Percentiles rank a stretch among this genome's conserved stretches.
phyloP scores from a whole-genome alignment of 2,888 invertebrate species.

The Agonopterix heracliana region DNA sequence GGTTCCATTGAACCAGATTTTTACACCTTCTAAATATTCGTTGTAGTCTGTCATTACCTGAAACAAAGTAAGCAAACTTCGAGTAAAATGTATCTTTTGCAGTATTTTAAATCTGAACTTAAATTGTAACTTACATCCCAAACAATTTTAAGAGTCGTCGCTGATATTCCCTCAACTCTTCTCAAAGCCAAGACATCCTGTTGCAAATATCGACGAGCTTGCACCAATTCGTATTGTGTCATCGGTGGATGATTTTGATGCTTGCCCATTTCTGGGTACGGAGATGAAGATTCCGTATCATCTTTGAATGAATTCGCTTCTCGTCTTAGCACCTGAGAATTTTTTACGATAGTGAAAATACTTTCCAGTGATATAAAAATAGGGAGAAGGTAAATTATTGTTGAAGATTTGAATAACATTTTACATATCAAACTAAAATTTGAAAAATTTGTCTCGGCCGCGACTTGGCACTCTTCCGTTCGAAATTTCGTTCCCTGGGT shows the following conservation, averaged over 20 bases:
- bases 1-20: slow-evolving; percentile 76
- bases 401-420: too few species aligned
- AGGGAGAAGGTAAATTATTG: not conserved
- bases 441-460: too few species aligned
- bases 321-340: slow-evolving; percentile 53
- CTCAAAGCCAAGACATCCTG: slow-evolving; percentile 86
- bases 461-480: too few species aligned
- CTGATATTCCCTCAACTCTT: slow-evolving; percentile 80
- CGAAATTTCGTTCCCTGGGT: too few species aligned
- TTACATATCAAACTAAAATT: too few species aligned
- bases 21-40: slow-evolving; percentile 81
- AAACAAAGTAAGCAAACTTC: slow-evolving; percentile 15
- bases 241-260: slow-evolving; percentile 79
- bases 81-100: not conserved
- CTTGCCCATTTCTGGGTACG: slow-evolving; percentile 60
- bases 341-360: not conserved
- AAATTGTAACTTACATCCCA: slow-evolving; percentile 82
- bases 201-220: slow-evolving; percentile 84
- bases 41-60: slow-evolving; percentile 71
- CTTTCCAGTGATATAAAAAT: not conserved
- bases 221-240: slow-evolving; percentile 85
- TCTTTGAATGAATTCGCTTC: slow-evolving; percentile 63
- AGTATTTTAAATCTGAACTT: slow-evolving; percentile 1
- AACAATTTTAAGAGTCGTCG: slow-evolving; percentile 85
- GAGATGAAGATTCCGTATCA: slow-evolving; percentile 54